Base-by-base conservation (phyloP, 2,888 invertebrate genomes). In the Cephus sareptanus region DNA sequence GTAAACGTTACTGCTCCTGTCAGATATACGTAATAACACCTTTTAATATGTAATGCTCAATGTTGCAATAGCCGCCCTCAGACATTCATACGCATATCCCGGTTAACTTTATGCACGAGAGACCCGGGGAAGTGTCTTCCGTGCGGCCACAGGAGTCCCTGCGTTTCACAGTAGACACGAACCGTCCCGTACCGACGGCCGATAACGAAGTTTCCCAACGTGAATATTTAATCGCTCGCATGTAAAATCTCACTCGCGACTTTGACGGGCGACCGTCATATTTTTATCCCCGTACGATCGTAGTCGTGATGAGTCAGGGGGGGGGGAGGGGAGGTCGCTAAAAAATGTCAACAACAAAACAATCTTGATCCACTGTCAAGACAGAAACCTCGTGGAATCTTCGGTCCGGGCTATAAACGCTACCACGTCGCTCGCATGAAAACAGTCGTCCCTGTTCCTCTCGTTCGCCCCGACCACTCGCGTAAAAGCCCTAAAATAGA, bases 1-100 rank as follows among this genome's bases (percentile, higher is more conserved):
- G 71, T 33, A 71, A 71, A 33, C 71, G 31, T 71, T 71, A 15
- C 71, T 4, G 40, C 40, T 56, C 77, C 77, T 83, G 79, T 86
- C 86, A 82, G 83, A 85, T 84, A 85, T 85, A 83, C 79, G 85
- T 89, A 88, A 88, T 88, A 87, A 89, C 87, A 88, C 85, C 86
- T 86, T 88, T 89, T 86, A 87, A 85, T 81, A 84, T 81, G 79
- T 75, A 79, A 75, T 76, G 79, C 77, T 77, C 75, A 81, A 79
- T 77, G 80, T 82, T 82, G 84, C 84, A 81, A 86, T 79, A 79
- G 82, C 83, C 23, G 40, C 40, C 40, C 23, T 56, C 40, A 6
- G 40, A 23, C 40, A 56, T 56, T 56, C 23, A 56, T 23, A 23
- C 23, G 2, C 23, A 23, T 6, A 56, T 23, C 40, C 40, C 6